Conservation (phyloP, 2,113 vertebrate species). For the Zosterops pallidus region DNA sequence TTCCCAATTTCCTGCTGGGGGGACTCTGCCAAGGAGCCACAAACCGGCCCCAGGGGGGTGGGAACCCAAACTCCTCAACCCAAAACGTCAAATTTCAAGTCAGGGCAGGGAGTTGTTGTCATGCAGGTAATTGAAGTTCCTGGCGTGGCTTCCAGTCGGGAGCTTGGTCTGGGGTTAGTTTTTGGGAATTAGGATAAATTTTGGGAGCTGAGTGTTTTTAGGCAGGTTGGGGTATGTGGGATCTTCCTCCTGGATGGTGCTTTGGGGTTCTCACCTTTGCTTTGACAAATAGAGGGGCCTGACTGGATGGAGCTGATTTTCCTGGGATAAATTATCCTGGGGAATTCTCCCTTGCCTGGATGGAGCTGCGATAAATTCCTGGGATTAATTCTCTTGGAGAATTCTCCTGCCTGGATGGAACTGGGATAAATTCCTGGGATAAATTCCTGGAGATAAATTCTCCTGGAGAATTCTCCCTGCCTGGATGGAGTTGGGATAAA, state of each 20-base stretch:
- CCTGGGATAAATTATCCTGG: background rate
- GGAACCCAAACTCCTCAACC: background rate
- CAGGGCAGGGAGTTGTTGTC: background rate
- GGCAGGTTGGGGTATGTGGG: background rate
- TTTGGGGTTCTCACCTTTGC: fast-evolving
- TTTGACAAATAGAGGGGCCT: background rate
- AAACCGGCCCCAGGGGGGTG: background rate
- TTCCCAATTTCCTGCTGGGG: constrained; percentile 43
- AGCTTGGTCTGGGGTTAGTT: background rate
- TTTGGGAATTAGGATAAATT: background rate
- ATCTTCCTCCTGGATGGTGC: background rate
- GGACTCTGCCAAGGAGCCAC: constrained; percentile 13
- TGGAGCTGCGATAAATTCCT: too few species aligned
- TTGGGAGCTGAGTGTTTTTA: background rate
- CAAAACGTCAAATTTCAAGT: constrained; percentile 1
- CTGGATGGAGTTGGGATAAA: too few species aligned
- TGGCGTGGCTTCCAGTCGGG: background rate
- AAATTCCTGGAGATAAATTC: background rate
- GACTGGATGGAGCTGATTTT: background rate
- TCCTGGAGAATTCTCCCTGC: background rate
- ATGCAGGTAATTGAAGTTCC: background rate
- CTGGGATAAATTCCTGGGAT: too few species aligned
- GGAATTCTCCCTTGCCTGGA: too few species aligned
- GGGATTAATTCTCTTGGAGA: too few species aligned
- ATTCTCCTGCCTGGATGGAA: too few species aligned